phyloP scores from a whole-genome alignment of 2,888 invertebrate species.

The Calameuta filiformis region DNA sequence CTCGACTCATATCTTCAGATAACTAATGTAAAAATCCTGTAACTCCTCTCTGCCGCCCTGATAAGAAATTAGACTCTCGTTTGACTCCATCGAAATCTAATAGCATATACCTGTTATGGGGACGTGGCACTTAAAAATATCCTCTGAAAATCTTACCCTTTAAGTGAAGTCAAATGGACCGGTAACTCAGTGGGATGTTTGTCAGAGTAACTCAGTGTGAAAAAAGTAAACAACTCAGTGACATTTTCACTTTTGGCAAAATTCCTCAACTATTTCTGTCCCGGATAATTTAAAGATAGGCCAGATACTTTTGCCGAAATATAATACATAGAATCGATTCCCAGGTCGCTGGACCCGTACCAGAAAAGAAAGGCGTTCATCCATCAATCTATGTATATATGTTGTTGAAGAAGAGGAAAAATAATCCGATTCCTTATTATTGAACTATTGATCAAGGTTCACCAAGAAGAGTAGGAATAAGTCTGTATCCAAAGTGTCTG shows the following conservation, averaged over 20 bases:
- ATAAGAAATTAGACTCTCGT: neutral
- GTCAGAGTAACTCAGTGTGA: neutral
- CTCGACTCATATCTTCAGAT: neutral
- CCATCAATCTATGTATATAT: neutral
- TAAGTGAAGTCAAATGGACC: neutral
- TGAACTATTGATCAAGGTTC: neutral
- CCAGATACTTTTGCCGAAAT: neutral
- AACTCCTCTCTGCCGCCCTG: neutral
- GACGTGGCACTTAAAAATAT: neutral
- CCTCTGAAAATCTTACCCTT: neutral
- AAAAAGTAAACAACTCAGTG: neutral
- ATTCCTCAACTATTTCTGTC: neutral
- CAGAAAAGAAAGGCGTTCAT: neutral
- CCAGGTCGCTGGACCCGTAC: neutral
- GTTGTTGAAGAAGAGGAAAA: neutral
- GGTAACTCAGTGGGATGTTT: neutral
- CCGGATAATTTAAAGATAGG: neutral
- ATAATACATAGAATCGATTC: neutral
- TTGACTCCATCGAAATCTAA: neutral
- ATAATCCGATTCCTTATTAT: neutral
- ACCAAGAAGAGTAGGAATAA: neutral
- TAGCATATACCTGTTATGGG: neutral
- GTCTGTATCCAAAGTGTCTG: neutral
- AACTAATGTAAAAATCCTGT: conserved; percentile 5
- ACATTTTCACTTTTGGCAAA: neutral